Conservation (phyloP, 1,140 invertebrate genomes). For the Brachionus calyciflorus region DNA sequence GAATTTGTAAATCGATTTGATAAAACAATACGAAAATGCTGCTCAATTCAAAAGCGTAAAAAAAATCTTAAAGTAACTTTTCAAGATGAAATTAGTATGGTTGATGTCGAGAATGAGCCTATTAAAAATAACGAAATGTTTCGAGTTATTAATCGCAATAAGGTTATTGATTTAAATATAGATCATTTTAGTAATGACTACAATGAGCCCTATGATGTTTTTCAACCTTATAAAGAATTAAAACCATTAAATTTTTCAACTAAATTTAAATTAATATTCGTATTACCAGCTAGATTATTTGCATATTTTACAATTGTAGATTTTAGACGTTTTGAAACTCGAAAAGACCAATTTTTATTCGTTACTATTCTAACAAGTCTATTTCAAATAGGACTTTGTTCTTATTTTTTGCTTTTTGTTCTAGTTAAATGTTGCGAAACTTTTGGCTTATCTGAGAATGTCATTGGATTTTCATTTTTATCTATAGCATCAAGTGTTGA, state of each 20-base stretch:
- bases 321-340: slow-evolving; percentile 2
- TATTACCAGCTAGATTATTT: slow-evolving; percentile 13
- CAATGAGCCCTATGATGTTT: slow-evolving; percentile 36
- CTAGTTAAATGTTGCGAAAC: neutral
- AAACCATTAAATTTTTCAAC: slow-evolving; percentile 30
- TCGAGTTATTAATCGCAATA: neutral
- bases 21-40: neutral
- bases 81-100: neutral
- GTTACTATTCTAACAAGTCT: slow-evolving; percentile 14
- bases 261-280: slow-evolving; percentile 26
- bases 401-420: slow-evolving; percentile 26
- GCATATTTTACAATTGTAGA: slow-evolving; percentile 27
- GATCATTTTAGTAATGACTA: slow-evolving; percentile 34
- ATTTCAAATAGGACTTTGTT: slow-evolving; percentile 25
- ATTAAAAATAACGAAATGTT: slow-evolving; percentile 4
- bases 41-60: neutral
- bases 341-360: neutral
- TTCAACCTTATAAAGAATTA: slow-evolving; percentile 21
- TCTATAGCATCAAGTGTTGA: slow-evolving; percentile 9
- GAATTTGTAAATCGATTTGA: neutral
- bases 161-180: slow-evolving; percentile 29
- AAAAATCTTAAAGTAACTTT: slow-evolving; percentile 28
- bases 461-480: slow-evolving; percentile 11
- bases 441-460: neutral
- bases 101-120: neutral